Evolutionary conservation across 1,140 invertebrate genomes (phyloP).

Genomic region (Lanistes nyassanus): DNA sequence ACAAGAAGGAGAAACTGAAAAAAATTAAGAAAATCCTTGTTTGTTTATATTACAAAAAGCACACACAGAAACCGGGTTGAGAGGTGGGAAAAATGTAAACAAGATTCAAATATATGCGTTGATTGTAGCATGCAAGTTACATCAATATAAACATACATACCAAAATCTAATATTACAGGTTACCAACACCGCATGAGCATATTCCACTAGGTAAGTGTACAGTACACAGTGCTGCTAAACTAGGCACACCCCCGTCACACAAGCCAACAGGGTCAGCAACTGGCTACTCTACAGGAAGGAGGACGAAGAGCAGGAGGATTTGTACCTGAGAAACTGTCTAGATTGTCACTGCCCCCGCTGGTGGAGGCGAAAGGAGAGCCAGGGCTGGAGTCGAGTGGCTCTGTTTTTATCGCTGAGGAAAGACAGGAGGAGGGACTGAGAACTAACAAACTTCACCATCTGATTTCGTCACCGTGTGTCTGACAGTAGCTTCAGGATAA

Average conservation of each 20-base stretch:
- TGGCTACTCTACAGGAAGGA: background rate
- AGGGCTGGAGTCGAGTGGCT: slow-evolving; percentile 25
- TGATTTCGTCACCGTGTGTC: no score
- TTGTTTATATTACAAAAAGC: no score
- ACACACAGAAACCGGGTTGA: no score
- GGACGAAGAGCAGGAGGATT: background rate
- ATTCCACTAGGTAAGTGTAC: background rate
- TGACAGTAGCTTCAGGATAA: no score
- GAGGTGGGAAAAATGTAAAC: no score
- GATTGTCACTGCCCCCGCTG: slow-evolving; percentile 35
- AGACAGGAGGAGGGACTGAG: no score
- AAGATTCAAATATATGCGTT: no score
- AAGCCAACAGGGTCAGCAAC: background rate
- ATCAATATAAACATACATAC: no score
- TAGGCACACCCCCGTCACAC: background rate
- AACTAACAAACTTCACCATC: no score
- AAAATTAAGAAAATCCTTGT: no score
- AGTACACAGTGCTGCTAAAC: background rate
- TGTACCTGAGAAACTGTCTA: slow-evolving; percentile 37
- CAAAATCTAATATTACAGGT: background rate
- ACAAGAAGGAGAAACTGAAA: no score
- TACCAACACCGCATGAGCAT: background rate
- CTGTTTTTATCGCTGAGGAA: slow-evolving; percentile 18
- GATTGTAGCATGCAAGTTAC: no score
- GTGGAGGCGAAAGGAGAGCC: slow-evolving; percentile 37